Conservation (phyloP, 2,797 vertebrate genomes). For the Bradypodion pumilum region DNA sequence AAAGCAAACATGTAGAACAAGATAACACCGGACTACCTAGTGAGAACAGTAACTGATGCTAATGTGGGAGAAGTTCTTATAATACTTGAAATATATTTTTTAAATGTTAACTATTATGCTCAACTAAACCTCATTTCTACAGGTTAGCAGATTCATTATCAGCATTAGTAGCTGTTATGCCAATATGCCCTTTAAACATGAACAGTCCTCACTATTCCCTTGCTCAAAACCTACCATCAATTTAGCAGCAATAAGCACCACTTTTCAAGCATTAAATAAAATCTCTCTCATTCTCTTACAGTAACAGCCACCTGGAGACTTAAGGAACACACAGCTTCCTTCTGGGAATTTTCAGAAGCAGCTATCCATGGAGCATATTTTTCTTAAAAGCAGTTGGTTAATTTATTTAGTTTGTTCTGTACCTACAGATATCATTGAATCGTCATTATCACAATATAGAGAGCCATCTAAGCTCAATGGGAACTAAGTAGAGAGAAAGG, state of each 20-base stretch:
- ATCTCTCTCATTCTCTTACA: constrained; percentile 54
- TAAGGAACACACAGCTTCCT: constrained; percentile 45
- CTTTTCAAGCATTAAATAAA: constrained; percentile 48
- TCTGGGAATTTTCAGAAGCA: constrained; percentile 39
- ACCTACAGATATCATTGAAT: constrained; percentile 57
- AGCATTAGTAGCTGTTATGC: constrained; percentile 28
- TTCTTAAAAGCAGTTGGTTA: constrained; percentile 61
- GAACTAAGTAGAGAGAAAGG: constrained; percentile 54
- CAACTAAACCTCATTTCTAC: neutral
- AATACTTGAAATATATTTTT: neutral
- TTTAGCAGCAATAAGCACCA: constrained; percentile 48
- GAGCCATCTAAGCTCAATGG: constrained; percentile 66
- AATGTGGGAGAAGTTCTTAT: neutral
- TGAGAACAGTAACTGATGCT: neutral
- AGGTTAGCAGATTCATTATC: constrained; percentile 18
- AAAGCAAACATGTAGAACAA: neutral
- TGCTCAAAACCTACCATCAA: constrained; percentile 37
- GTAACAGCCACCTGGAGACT: constrained; percentile 45
- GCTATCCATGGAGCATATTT: constrained; percentile 30
- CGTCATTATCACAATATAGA: constrained; percentile 64
- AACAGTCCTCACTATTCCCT: neutral
- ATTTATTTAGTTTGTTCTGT: constrained; percentile 66
- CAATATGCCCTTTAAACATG: constrained; percentile 25
- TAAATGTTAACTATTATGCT: neutral
- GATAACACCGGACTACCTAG: neutral